Percentiles rank a stretch among this genome's conserved stretches.
Conservation (phyloP, 2,113 vertebrate genomes). For the Micromys minutus region DNA sequence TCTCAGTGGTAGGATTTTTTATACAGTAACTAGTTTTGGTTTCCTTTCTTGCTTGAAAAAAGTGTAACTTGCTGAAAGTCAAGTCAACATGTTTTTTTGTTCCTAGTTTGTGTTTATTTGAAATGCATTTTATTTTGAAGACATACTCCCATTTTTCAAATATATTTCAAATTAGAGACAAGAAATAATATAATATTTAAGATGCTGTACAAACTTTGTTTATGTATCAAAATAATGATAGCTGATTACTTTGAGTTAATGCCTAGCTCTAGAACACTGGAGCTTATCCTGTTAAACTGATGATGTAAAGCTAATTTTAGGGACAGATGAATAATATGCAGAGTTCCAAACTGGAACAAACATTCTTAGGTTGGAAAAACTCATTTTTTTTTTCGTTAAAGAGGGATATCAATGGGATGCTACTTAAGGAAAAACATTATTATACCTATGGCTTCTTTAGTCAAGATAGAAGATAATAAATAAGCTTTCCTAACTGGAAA, state of each 20-base stretch:
- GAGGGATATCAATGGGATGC: too few species aligned
- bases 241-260: not conserved
- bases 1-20: not conserved
- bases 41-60: conserved; percentile 9
- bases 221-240: not conserved
- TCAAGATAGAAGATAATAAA: not conserved
- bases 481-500: not conserved
- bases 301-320: not conserved
- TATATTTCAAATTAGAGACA: conserved; percentile 35
- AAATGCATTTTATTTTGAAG: conserved; percentile 2
- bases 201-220: not conserved
- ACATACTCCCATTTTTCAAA: not conserved
- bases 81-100: not conserved
- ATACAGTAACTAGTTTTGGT: not conserved
- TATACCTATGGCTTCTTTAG: not conserved
- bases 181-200: not conserved
- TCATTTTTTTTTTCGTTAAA: too few species aligned
- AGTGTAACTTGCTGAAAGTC: not conserved
- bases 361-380: not conserved
- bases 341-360: not conserved
- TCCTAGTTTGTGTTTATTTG: conserved; percentile 35
- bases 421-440: not conserved
- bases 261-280: not conserved
- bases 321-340: not conserved
- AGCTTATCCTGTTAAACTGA: not conserved